Conservation (phyloP, 2,797 vertebrate species). For the Danionella dracula region DNA sequence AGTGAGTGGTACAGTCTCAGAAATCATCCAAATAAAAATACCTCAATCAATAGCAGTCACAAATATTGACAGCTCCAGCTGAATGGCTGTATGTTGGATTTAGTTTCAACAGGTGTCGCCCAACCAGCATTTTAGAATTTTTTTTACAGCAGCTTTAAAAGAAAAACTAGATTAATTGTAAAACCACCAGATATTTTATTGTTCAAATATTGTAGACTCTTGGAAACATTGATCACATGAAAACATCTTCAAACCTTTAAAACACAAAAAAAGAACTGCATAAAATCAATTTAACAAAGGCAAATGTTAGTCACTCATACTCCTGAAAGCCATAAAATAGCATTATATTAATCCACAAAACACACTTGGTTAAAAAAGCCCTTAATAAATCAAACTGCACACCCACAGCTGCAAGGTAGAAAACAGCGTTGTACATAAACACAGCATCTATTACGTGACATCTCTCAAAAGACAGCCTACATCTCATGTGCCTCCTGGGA, state of each 20-base stretch:
- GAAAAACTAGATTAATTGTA: not conserved
- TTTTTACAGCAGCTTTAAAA: too few species aligned
- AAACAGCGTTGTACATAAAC: not conserved
- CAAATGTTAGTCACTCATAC: not conserved
- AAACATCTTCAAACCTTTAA: not conserved
- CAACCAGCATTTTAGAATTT: too few species aligned
- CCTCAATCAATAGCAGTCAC: too few species aligned
- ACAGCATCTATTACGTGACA: not conserved
- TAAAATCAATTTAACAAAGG: too few species aligned
- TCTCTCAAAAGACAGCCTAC: not conserved
- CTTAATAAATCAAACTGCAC: not conserved
- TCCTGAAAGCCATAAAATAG: too few species aligned
- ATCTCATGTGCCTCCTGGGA: not conserved
- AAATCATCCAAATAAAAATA: too few species aligned
- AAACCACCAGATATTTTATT: conserved; percentile 14
- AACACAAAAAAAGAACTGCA: not conserved
- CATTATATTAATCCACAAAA: not conserved
- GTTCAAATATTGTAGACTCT: not conserved
- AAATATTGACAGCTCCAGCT: too few species aligned
- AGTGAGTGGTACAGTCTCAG: too few species aligned
- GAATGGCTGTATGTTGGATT: too few species aligned
- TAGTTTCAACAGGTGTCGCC: too few species aligned
- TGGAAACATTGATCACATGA: not conserved
- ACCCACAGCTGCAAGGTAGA: not conserved
- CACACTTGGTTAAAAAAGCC: not conserved